Conservation (phyloP, 2,888 invertebrate genomes). For the Amblyteles armatorius region DNA sequence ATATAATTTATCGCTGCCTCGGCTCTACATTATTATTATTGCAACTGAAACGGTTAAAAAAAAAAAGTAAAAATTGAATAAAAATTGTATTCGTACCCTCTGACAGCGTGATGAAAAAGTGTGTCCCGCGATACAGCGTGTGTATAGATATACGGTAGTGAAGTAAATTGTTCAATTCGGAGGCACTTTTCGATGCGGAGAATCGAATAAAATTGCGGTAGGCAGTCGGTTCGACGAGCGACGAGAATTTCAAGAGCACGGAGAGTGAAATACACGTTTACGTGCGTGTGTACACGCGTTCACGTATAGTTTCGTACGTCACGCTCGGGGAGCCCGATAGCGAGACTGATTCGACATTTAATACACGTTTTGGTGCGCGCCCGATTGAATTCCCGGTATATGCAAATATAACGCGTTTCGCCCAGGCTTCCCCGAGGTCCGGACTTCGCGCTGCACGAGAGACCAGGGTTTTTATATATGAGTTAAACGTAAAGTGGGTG, state of each 20-base stretch:
- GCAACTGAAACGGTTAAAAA: neutral
- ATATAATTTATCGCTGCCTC: too few species aligned
- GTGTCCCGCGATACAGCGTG: too few species aligned
- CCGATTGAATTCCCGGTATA: constrained; percentile 65
- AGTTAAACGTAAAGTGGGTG: constrained; percentile 55
- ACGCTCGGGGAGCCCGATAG: constrained; percentile 10
- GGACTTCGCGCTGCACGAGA: constrained; percentile 4
- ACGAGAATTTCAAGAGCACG: constrained; percentile 58
- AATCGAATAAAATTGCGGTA: constrained; percentile 43
- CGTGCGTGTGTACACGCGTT: neutral
- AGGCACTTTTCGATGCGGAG: constrained; percentile 32
- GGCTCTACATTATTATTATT: too few species aligned
- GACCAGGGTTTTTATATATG: constrained; percentile 58
- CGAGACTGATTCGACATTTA: constrained; percentile 65
- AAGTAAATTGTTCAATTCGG: constrained; percentile 19
- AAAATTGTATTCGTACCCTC: neutral
- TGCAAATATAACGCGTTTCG: constrained; percentile 55
- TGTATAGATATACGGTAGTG: neutral
- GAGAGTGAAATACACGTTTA: constrained; percentile 26
- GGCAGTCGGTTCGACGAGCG: constrained; percentile 30
- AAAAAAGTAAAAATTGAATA: neutral
- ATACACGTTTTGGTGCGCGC: constrained; percentile 63
- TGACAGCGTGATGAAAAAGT: too few species aligned
- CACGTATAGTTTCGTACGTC: constrained; percentile 20
- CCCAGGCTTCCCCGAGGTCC: constrained; percentile 2